Evolutionary conservation across 2,888 invertebrate genomes (phyloP), one percentile per base, ranked within the genome.

Genomic region (Sinhomidia bicolor): DNA sequence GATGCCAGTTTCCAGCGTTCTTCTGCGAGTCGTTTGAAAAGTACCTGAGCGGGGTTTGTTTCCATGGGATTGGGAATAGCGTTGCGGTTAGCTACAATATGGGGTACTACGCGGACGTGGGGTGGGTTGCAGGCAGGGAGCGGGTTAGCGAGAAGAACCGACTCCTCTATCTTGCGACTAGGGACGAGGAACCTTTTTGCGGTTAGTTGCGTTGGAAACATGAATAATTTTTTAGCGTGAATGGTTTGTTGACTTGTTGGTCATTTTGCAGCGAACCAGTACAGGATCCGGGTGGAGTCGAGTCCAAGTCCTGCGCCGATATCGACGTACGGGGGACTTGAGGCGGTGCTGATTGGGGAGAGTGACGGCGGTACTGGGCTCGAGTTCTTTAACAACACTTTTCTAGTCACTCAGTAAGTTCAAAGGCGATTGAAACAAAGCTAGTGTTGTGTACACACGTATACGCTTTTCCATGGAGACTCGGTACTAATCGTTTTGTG

Each of bases 181-280:
- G 98, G 90, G 97, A 97, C 91, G 97, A 97, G 93, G 97, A 98
- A 93, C 98, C 98, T 0, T 98, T 98, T n/a, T n/a, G n/a, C n/a
- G n/a, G n/a, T n/a, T n/a, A n/a, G n/a, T n/a, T n/a, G n/a, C n/a
- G n/a, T n/a, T n/a, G n/a, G n/a, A n/a, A n/a, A n/a, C n/a, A n/a
- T n/a, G n/a, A n/a, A n/a, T n/a, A n/a, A n/a, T n/a, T n/a, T n/a
- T n/a, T n/a, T n/a, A n/a, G n/a, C n/a, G n/a, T n/a, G n/a, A n/a
- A n/a, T n/a, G n/a, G n/a, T n/a, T n/a, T n/a, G n/a, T n/a, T n/a
- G n/a, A n/a, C n/a, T n/a, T n/a, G n/a, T n/a, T n/a, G n/a, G n/a
- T n/a, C n/a, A n/a, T n/a, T n/a, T n/a, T n/a, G n/a, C n/a, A n/a
- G 98, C 98, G 0, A 97, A 98, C 94, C 98, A 98, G 93, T 98